A percentile compares a stretch with the other conserved stretches of the same genome.
Conservation (phyloP, 2,797 vertebrate genomes). For the Zonotrichia albicollis region DNA sequence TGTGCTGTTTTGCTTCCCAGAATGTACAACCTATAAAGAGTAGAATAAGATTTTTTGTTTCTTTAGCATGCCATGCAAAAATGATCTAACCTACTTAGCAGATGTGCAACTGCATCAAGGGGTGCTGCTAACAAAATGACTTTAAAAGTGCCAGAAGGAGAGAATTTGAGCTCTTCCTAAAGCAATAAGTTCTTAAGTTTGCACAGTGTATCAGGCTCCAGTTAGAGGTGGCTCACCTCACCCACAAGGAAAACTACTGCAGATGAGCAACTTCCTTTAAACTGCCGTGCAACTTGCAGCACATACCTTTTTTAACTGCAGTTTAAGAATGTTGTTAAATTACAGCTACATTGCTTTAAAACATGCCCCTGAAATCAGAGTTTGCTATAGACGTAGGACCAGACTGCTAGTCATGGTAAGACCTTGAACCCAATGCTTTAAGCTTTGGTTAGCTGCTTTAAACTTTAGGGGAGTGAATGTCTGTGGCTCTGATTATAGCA, state of each 20-base stretch:
- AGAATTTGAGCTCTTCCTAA: background rate
- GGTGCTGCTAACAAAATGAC: background rate
- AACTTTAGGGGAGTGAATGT: background rate
- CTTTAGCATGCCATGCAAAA: background rate
- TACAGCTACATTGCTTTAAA: background rate
- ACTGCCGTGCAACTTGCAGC: background rate
- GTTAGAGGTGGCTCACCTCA: background rate
- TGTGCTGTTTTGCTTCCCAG: background rate
- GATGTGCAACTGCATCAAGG: background rate
- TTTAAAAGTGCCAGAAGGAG: background rate
- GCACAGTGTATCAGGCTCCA: background rate
- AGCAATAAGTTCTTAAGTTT: background rate
- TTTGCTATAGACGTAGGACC: background rate
- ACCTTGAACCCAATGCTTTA: background rate
- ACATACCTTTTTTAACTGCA: background rate
- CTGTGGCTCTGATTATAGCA: background rate
- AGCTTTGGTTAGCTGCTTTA: background rate
- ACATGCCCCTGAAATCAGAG: constrained; percentile 17
- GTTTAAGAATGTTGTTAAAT: background rate
- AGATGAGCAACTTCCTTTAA: constrained; percentile 45
- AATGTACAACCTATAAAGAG: background rate
- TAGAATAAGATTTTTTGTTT: background rate
- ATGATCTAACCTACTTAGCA: background rate
- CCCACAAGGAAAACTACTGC: background rate
- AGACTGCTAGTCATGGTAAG: constrained; percentile 36